A percentile compares a stretch with the other conserved stretches of the same genome.
Conservation (phyloP, 2,888 invertebrate genomes). For the Drosophila kambysellisi region DNA sequence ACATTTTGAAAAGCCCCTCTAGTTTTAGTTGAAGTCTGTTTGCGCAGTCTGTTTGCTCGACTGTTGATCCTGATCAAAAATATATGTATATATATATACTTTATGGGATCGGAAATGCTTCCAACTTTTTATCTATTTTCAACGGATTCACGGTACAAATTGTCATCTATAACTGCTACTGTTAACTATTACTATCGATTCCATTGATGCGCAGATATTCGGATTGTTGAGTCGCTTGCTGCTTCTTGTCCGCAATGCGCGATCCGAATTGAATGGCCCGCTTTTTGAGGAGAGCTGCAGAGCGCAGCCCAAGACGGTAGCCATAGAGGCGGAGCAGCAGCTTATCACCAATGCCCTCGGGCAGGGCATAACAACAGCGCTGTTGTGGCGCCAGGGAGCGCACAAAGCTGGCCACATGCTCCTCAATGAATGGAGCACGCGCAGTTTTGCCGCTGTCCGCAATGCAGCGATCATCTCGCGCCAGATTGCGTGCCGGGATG, state of each 20-base stretch:
- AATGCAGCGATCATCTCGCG: slow-evolving; percentile 96
- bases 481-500: slow-evolving; percentile 95
- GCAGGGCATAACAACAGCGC: slow-evolving; percentile 84
- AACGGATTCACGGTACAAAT: background rate
- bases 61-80: background rate
- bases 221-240: slow-evolving; percentile 93
- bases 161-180: background rate
- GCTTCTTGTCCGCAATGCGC: slow-evolving; percentile 95
- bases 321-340: slow-evolving; percentile 92
- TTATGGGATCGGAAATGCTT: background rate
- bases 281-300: slow-evolving; percentile 91
- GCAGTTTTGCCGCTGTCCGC: slow-evolving; percentile 94
- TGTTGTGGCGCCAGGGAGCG: slow-evolving; percentile 89
- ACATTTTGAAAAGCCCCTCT: background rate
- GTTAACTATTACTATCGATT: background rate
- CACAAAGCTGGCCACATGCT: slow-evolving; percentile 89
- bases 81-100: background rate
- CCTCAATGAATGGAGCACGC: slow-evolving; percentile 92
- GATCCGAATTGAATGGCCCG: slow-evolving; percentile 99
- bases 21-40: slow-evolving; percentile 21
- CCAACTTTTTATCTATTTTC: background rate
- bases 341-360: slow-evolving; percentile 96
- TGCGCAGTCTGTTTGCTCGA: slow-evolving; percentile 45
- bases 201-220: slow-evolving; percentile 33
- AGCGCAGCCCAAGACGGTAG: slow-evolving; percentile 88